Conservation (phyloP, 2,113 vertebrate genomes). For the Morone chrysops region DNA sequence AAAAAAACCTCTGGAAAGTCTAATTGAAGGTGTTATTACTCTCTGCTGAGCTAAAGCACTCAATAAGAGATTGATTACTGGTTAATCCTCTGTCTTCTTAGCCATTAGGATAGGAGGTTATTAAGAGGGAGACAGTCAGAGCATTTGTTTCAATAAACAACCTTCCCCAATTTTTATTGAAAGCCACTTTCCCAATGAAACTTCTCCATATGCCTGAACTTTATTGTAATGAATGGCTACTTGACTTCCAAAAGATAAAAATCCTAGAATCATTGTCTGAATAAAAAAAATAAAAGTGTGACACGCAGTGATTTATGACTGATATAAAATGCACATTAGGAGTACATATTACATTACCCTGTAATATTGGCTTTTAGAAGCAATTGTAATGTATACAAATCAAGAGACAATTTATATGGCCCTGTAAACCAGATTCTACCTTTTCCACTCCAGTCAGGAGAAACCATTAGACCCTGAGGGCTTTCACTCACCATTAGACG, state of each 20-base stretch:
- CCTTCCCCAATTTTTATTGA: conserved; percentile 59
- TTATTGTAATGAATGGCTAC: conserved; percentile 66
- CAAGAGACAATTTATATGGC: conserved; percentile 56
- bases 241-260: conserved; percentile 52
- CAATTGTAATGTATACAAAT: conserved; percentile 67
- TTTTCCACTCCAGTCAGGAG: conserved; percentile 35
- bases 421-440: conserved; percentile 42
- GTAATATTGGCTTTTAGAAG: conserved; percentile 63
- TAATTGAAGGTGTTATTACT: conserved; percentile 71
- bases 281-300: conserved; percentile 43
- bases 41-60: conserved; percentile 62
- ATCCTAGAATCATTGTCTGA: conserved; percentile 25
- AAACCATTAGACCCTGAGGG: conserved; percentile 39
- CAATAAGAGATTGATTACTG: conserved; percentile 71
- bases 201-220: conserved; percentile 40
- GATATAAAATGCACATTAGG: conserved; percentile 68
- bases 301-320: conserved; percentile 62
- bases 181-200: conserved; percentile 70
- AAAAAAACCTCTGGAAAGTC: conserved; percentile 47
- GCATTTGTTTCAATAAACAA: conserved; percentile 78
- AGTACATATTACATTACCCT: conserved; percentile 62
- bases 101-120: conserved; percentile 72
- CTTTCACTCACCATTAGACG: conserved; percentile 61
- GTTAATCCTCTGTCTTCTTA: conserved; percentile 70
- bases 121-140: conserved; percentile 62